Conservation (phyloP, 2,888 invertebrate species). For the Artemia sinica region DNA sequence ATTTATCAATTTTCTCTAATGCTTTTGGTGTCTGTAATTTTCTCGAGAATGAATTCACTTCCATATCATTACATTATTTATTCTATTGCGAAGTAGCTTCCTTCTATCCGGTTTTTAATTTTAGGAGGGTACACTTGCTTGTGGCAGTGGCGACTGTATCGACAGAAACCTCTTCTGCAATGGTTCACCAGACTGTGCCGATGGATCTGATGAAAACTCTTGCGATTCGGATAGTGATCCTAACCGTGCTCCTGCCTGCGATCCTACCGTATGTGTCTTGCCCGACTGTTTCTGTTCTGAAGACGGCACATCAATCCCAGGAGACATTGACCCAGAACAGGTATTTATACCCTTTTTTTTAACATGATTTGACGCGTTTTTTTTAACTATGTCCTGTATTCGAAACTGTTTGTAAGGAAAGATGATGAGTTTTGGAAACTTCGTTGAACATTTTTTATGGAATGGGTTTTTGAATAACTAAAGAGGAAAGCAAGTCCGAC, state of each 20-base stretch:
- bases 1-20: background rate
- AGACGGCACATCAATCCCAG: conserved; percentile 70
- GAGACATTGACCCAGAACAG: conserved; percentile 61
- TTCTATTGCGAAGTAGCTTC: background rate
- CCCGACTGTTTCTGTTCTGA: conserved; percentile 90
- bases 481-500: too few relatives aligned
- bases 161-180: conserved; percentile 81
- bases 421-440: too few relatives aligned
- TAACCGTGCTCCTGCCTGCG: conserved; percentile 76
- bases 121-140: conserved; percentile 60
- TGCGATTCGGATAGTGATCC: conserved; percentile 86
- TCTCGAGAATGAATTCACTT: background rate
- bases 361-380: too few relatives aligned
- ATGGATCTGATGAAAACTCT: conserved; percentile 74
- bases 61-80: background rate
- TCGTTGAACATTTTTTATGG: too few relatives aligned
- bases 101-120: conserved; percentile 30
- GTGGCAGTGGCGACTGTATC: conserved; percentile 68
- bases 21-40: background rate
- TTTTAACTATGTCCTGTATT: too few relatives aligned
- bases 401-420: too few relatives aligned
- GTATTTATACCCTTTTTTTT: background rate
- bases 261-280: conserved; percentile 61
- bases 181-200: conserved; percentile 68
- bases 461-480: too few relatives aligned